Evolutionary conservation across 2,888 invertebrate species (phyloP), one percentile per base, ranked within the genome.

Genomic region (Tortrix viridana): DNA sequence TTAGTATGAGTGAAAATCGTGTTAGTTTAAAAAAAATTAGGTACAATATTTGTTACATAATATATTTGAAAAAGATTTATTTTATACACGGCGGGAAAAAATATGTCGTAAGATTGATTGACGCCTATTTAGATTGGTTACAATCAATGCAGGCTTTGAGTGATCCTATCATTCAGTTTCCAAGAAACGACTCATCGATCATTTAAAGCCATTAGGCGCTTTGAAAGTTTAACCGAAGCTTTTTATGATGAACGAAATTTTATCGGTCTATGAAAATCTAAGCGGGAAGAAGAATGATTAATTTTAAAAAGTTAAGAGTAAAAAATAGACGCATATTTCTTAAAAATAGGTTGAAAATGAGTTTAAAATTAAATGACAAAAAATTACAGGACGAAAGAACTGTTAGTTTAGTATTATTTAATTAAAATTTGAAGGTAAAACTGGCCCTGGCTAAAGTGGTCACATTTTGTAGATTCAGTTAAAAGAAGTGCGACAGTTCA

Each of bases 101-200:
- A 44, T 22, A 61, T 5, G 22, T 22, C 20, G 20, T 49, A 50
- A 54, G 60, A 60, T 60, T 56, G 55, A 56, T 61, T 49, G 44
- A 14, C 3, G 23, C 41, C 43, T 43, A 22, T 46, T 61, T 55
- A 61, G 55, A 55, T 53, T 60, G 32, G 55, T 61, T 55, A 55
- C 61, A 55, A 50, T 61, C 55, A 61, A 61, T 38, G 55, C 32
- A 48, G 37, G 49, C 61, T 61, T 56, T 61, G 20, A 49, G 26
- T 19, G 58, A 49, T 56, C 44, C 50, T 56, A 61, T 61, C 61
- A 56, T 61, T 56, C 61, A 56, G 61, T 55, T 61, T 61, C 61
- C 55, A 37, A 56, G 44, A 61, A 61, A 55, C 32, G 50, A 49
- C 26, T 37, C 55, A 61, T 61, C 49, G 56, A 61, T 61, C 61